Conservation (phyloP, 2,113 vertebrate genomes). For the Lonchura striata region DNA sequence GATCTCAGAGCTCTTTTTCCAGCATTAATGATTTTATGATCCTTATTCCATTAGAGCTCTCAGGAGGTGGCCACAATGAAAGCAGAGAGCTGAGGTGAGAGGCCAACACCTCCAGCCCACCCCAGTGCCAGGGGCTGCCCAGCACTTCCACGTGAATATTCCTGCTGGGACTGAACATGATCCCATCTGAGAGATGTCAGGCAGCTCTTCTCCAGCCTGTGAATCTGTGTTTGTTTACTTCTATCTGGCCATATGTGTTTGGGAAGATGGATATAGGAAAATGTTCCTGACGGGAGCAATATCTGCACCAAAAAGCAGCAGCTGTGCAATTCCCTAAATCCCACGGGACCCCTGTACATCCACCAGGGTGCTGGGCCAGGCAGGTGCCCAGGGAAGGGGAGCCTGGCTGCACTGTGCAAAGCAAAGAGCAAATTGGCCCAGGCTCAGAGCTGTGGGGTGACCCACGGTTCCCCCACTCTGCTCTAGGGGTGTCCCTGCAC, state of each 20-base stretch:
- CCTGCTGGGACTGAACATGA: fast-evolving
- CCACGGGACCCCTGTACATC: fast-evolving
- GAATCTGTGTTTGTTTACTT: neutral
- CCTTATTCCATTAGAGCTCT: neutral
- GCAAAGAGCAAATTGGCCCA: neutral
- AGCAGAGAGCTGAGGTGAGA: neutral
- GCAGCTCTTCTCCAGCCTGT: neutral
- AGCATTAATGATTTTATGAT: neutral
- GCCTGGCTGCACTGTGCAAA: neutral
- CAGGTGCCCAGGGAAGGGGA: neutral
- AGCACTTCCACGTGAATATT: neutral
- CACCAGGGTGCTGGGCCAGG: fast-evolving
- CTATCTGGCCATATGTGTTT: neutral
- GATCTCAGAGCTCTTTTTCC: neutral
- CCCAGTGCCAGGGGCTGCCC: neutral
- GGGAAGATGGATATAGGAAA: neutral
- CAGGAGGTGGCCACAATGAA: neutral
- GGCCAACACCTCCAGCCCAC: neutral
- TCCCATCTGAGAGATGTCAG: neutral
- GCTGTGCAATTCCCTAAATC: neutral
- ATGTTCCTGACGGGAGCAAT: fast-evolving
- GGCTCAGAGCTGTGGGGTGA: neutral
- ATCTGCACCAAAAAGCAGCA: neutral
- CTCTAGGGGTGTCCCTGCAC: neutral
- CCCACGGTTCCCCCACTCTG: fast-evolving